phyloP scores from a whole-genome alignment of 1,140 invertebrate species.

The Apis florea region DNA sequence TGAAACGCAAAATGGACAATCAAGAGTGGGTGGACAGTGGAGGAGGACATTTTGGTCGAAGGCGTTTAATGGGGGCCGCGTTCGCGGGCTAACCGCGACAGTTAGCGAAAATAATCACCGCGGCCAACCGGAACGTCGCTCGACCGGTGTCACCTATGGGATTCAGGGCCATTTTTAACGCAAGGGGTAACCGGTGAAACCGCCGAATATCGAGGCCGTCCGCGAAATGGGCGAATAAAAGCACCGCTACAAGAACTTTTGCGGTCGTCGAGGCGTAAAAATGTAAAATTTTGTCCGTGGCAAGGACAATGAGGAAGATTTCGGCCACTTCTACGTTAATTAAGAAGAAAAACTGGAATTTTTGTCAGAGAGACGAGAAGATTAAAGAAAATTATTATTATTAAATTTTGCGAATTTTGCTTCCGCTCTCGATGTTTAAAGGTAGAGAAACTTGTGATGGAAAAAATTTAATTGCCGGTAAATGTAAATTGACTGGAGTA shows the following conservation, averaged over 20 bases:
- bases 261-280: neutral
- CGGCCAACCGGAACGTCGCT: neutral
- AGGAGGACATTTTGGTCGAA: conserved; percentile 5
- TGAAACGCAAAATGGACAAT: neutral
- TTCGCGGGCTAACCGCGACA: conserved; percentile 23
- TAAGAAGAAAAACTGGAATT: too few species aligned
- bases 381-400: too few species aligned
- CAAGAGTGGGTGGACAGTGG: neutral
- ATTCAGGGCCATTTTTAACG: conserved; percentile 25
- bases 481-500: too few species aligned
- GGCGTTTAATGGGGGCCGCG: conserved; percentile 13
- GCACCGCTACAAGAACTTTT: neutral
- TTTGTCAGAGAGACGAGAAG: too few species aligned
- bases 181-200: neutral
- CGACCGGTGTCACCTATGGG: conserved; percentile 13
- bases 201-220: conserved; percentile 3
- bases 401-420: too few species aligned
- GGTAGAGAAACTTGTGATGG: too few species aligned
- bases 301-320: too few species aligned
- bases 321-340: too few species aligned
- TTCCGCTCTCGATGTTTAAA: too few species aligned
- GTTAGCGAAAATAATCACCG: conserved; percentile 29
- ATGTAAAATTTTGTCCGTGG: neutral
- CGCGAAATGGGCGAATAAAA: conserved; percentile 5
- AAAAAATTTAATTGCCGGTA: too few species aligned